A percentile compares a stretch with the other conserved stretches of the same genome.
These are phyloP conservation scores for Cryptosula pallasiana DNA, from an alignment of 2,888 invertebrate species.

Conservation along the genomic window DNA sequence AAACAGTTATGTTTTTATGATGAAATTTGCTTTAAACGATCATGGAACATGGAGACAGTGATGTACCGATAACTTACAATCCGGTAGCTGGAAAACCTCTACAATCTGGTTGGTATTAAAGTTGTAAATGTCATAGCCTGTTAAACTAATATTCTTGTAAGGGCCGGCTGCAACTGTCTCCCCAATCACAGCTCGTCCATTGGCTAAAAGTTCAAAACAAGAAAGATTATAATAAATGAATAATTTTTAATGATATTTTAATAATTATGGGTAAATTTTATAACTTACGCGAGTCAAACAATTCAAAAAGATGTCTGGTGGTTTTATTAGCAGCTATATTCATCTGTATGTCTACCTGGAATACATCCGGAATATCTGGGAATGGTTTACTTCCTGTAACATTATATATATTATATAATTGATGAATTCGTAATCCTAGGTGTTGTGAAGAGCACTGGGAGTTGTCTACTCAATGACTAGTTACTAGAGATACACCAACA, in stretches of 20 bases:
- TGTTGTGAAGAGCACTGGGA: too few species aligned
- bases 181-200: neutral
- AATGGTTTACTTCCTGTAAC: neutral
- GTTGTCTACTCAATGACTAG: too few species aligned
- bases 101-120: constrained; percentile 21
- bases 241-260: too few species aligned
- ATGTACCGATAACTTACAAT: too few species aligned
- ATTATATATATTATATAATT: too few species aligned
- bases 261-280: neutral
- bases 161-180: neutral
- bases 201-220: constrained; percentile 11
- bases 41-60: too few species aligned
- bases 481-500: too few species aligned
- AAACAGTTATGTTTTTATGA: too few species aligned
- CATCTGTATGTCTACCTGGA: neutral
- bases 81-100: neutral
- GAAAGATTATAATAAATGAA: too few species aligned
- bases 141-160: neutral
- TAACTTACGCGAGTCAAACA: constrained; percentile 10
- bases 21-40: too few species aligned
- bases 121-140: constrained; percentile 4
- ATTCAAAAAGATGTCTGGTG: neutral
- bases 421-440: too few species aligned
- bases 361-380: neutral
- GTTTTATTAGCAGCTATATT: neutral